Evolutionary conservation across 2,888 invertebrate genomes (phyloP).

Genomic region (Clanis bilineata): DNA sequence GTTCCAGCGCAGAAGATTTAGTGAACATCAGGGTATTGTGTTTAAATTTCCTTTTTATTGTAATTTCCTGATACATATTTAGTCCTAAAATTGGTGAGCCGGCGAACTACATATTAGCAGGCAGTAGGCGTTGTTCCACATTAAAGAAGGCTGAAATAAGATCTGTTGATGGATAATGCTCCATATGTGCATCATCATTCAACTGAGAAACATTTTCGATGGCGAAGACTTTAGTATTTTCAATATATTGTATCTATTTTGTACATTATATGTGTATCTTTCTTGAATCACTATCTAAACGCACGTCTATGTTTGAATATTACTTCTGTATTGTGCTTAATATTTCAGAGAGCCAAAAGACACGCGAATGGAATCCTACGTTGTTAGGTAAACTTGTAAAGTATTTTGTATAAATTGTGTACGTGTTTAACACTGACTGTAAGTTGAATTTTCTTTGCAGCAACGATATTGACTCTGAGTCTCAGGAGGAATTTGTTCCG

Average conservation of each 20-base stretch:
- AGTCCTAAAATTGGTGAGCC: no score
- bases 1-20: no score
- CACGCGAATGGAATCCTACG: slow-evolving; percentile 52
- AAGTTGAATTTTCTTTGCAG: slow-evolving; percentile 43
- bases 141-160: no score
- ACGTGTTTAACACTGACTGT: slow-evolving; percentile 45
- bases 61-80: no score
- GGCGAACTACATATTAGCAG: no score
- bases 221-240: neutral
- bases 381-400: slow-evolving; percentile 62
- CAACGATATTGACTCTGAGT: slow-evolving; percentile 66
- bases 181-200: no score
- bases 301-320: neutral
- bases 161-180: no score
- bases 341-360: slow-evolving; percentile 61
- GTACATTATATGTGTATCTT: slow-evolving; percentile 4
- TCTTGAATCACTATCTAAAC: slow-evolving; percentile 20
- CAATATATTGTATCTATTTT: neutral
- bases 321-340: slow-evolving; percentile 38
- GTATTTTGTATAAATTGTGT: slow-evolving; percentile 33
- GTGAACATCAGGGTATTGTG: no score
- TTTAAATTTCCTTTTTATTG: no score
- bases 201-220: no score
- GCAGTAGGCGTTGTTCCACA: no score
- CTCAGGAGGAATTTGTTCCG: slow-evolving; percentile 53